Conservation (phyloP, 2,797 vertebrate genomes). For the Delichon dasypus region DNA sequence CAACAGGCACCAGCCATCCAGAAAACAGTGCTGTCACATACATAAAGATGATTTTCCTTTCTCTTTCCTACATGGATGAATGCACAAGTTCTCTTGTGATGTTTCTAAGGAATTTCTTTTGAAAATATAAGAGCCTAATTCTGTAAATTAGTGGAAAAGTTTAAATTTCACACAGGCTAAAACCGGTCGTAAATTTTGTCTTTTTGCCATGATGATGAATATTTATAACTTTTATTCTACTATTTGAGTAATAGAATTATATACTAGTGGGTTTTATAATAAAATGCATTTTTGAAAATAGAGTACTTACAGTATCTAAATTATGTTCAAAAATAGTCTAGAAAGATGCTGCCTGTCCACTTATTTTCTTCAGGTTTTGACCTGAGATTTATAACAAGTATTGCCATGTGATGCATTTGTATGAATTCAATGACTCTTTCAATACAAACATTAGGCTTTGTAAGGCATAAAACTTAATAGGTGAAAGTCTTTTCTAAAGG, state of each 20-base stretch:
- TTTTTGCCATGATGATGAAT: neutral
- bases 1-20: constrained; percentile 24
- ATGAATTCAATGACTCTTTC: neutral
- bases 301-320: neutral
- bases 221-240: neutral
- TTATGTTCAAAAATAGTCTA: neutral
- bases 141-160: neutral
- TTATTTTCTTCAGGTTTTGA: neutral
- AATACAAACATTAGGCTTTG: neutral
- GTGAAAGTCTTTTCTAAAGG: neutral
- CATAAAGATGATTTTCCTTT: constrained; percentile 25
- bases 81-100: neutral
- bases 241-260: neutral
- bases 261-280: neutral
- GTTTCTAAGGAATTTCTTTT: neutral
- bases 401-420: neutral
- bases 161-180: constrained; percentile 1
- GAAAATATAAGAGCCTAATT: neutral
- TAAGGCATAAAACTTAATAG: neutral
- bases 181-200: neutral
- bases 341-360: neutral
- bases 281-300: neutral
- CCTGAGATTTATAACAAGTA: neutral
- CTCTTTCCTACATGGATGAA: neutral
- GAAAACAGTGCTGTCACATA: constrained; percentile 20